phyloP scores from a whole-genome alignment of 2,888 invertebrate species.

The Dryadula phaetusa region DNA sequence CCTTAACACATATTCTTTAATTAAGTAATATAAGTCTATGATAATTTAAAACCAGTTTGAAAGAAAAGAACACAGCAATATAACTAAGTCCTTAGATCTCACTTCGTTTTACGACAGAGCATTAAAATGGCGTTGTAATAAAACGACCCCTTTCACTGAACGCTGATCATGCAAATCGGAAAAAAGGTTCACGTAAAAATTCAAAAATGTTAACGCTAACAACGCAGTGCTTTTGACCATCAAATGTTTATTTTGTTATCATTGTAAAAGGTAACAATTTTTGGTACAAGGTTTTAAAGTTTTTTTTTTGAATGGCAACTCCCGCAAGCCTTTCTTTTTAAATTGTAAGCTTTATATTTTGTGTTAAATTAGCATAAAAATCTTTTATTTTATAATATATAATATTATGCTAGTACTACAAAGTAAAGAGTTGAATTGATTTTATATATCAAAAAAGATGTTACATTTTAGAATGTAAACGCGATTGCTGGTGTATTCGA shows the following conservation, averaged over 20 bases:
- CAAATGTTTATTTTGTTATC: slow-evolving; percentile 23
- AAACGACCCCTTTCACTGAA: slow-evolving; percentile 42
- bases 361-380: no score
- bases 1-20: no score
- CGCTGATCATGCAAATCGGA: slow-evolving; percentile 45
- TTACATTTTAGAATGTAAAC: no score
- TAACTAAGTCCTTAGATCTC: slow-evolving; percentile 35
- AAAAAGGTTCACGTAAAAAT: slow-evolving; percentile 36
- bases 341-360: background rate
- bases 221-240: slow-evolving; percentile 7
- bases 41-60: slow-evolving; percentile 21
- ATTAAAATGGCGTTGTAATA: slow-evolving; percentile 52
- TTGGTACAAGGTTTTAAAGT: background rate
- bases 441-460: no score
- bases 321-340: background rate
- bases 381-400: no score
- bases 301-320: background rate
- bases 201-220: slow-evolving; percentile 20
- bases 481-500: no score
- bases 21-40: no score
- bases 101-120: slow-evolving; percentile 55
- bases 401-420: no score
- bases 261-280: slow-evolving; percentile 4
- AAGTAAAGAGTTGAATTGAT: no score
- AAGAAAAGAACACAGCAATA: slow-evolving; percentile 15